Conservation (phyloP, 2,888 invertebrate species). For the Theodoxus fluviatilis region DNA sequence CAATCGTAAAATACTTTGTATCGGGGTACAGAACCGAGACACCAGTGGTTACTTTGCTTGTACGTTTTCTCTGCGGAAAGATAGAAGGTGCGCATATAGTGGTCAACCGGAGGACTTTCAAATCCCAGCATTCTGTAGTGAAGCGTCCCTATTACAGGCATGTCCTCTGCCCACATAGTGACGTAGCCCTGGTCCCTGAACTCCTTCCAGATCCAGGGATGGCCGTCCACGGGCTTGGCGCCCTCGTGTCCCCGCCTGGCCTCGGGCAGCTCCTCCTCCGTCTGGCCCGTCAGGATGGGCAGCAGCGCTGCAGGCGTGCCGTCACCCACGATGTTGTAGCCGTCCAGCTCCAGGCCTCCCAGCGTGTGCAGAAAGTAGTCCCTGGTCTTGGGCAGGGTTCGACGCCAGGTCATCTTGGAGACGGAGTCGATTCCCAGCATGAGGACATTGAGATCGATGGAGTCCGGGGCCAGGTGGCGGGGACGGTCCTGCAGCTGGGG, state of each 20-base stretch:
- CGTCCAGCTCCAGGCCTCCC: constrained; percentile 72
- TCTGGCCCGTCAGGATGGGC: constrained; percentile 82
- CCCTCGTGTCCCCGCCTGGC: constrained; percentile 74
- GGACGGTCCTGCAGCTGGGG: too few species aligned
- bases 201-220: constrained; percentile 86
- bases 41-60: constrained; percentile 58
- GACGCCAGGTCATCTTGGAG: constrained; percentile 75
- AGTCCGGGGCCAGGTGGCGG: too few species aligned
- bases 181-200: constrained; percentile 68
- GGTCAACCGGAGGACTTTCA: constrained; percentile 81
- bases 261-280: constrained; percentile 86
- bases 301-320: constrained; percentile 78
- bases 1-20: constrained; percentile 64
- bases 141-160: constrained; percentile 82
- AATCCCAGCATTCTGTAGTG: constrained; percentile 90
- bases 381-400: constrained; percentile 57
- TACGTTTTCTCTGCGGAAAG: constrained; percentile 22
- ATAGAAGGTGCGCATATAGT: constrained; percentile 81
- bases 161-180: constrained; percentile 86
- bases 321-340: constrained; percentile 67
- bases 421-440: constrained; percentile 89
- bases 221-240: constrained; percentile 75
- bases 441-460: too few species aligned
- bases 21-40: constrained; percentile 79
- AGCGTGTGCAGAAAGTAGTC: constrained; percentile 51